These are phyloP conservation scores for Drosophila rellima DNA, from an alignment of 2,888 invertebrate genomes.

Conservation along the genomic window DNA sequence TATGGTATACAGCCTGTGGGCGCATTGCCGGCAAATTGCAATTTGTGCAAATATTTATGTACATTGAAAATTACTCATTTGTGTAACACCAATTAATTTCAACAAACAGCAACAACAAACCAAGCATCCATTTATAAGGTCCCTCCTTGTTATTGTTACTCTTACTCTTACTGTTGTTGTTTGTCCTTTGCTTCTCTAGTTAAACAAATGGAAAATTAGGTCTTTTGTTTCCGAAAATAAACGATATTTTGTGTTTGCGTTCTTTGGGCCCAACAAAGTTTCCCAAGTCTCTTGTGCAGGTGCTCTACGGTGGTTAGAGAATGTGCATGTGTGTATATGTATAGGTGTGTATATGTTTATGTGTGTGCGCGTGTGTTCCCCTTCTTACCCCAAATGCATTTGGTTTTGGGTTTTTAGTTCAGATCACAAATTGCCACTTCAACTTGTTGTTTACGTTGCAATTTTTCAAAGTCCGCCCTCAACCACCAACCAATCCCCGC, in stretches of 20 bases:
- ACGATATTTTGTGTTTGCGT: constrained; percentile 77
- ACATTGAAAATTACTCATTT: constrained; percentile 83
- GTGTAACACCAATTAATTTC: constrained; percentile 83
- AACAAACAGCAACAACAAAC: constrained; percentile 69
- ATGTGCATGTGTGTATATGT: not conserved
- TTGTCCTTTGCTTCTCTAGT: constrained; percentile 56
- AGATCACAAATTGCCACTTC: constrained; percentile 61
- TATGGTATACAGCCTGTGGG: constrained; percentile 28
- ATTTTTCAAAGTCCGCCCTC: constrained; percentile 62
- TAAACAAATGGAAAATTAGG: constrained; percentile 79
- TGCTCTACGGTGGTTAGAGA: constrained; percentile 24
- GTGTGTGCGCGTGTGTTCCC: constrained; percentile 1
- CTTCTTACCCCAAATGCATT: constrained; percentile 62
- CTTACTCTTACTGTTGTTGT: constrained; percentile 24
- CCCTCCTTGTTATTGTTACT: constrained; percentile 38
- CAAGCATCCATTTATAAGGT: constrained; percentile 66
- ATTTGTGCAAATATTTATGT: constrained; percentile 84
- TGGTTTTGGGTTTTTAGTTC: constrained; percentile 49
- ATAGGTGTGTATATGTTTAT: not conserved
- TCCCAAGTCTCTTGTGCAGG: constrained; percentile 53
- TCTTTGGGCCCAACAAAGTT: constrained; percentile 39
- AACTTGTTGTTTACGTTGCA: constrained; percentile 69
- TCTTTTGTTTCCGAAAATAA: constrained; percentile 81
- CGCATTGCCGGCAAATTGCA: constrained; percentile 75
- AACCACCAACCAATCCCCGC: not conserved